Percentiles rank a stretch among this genome's conserved stretches.
phyloP scores from a whole-genome alignment of 2,797 vertebrate genomes.

The Varecia variegata region DNA sequence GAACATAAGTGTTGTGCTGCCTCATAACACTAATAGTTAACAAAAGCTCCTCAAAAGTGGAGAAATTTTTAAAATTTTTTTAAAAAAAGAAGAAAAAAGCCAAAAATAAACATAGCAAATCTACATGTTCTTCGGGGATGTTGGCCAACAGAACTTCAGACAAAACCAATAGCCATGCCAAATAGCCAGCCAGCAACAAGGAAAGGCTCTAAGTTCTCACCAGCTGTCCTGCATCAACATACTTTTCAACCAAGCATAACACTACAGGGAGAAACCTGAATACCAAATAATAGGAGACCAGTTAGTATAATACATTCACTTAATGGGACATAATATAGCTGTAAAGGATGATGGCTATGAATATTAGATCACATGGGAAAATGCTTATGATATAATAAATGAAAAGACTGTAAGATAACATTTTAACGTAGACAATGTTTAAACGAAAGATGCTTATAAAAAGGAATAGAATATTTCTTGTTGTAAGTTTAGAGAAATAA shows the following conservation, averaged over 20 bases:
- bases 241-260: neutral
- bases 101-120: neutral
- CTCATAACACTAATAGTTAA: neutral
- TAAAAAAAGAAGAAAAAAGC: neutral
- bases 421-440: neutral
- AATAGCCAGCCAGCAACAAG: neutral
- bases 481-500: too few relatives aligned
- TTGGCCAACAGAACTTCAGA: neutral
- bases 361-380: neutral
- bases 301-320: neutral
- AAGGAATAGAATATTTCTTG: neutral
- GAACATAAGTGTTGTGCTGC: neutral
- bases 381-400: neutral
- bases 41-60: neutral
- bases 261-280: neutral
- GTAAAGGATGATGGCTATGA: neutral
- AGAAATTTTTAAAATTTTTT: too few relatives aligned
- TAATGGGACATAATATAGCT: neutral
- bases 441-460: neutral
- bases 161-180: neutral
- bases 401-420: neutral
- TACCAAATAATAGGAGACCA: neutral
- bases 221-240: neutral
- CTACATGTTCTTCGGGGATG: neutral
- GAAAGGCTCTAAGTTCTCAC: neutral